Base-by-base conservation (phyloP, 2,797 vertebrate genomes). In the Myiotriccus ornatus region DNA sequence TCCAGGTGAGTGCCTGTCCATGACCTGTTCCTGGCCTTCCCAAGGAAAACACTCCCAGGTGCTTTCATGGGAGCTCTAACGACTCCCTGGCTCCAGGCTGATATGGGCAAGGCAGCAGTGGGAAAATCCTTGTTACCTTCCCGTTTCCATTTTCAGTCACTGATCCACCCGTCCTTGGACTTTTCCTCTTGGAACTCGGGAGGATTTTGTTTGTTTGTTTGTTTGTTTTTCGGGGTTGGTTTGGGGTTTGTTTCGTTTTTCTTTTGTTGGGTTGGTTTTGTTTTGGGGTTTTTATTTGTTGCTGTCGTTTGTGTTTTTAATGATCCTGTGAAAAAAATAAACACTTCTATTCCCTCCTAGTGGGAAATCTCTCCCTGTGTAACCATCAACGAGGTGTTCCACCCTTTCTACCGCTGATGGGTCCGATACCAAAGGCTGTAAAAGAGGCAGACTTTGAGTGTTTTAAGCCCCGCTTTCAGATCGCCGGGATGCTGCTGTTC, bases 391-490 rank as follows among this genome's bases (percentile, higher is more conserved):
- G 27, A 28, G 14, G 20, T 7, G 15, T 49, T 49, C 53, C 52
- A 19, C 20, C 13, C 44, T 19, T 25, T 39, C 46, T 3, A 39
- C 35, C 8, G 2, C 39, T 8, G 30, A 2, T 1, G 11, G 20
- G 6, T 27, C 18, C 18, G 10, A 2, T 1, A 18, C 6, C 34
- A 11, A 53, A 28, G 21, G 16, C 39, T n/a, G 6, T 9, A 5
- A n/a, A 73, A 34, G 10, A 23, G 37, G 24, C 14, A 6, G 12
- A 44, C 14, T 28, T 3, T 15, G 50, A 19, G 17, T 2, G 30
- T 2, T 50, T 39, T 6, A 2, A 8, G 2, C 25, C 6, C 3
- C 8, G 2, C 6, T 27, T 23, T 18, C 27, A 0, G 49, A 6
- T 44, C 14, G 4, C 53, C 1, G 59, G 21, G 10, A 2, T 6